These are phyloP conservation scores for Drosophila fulvimacula DNA, from an alignment of 2,888 invertebrate genomes.

Conservation along the genomic window DNA sequence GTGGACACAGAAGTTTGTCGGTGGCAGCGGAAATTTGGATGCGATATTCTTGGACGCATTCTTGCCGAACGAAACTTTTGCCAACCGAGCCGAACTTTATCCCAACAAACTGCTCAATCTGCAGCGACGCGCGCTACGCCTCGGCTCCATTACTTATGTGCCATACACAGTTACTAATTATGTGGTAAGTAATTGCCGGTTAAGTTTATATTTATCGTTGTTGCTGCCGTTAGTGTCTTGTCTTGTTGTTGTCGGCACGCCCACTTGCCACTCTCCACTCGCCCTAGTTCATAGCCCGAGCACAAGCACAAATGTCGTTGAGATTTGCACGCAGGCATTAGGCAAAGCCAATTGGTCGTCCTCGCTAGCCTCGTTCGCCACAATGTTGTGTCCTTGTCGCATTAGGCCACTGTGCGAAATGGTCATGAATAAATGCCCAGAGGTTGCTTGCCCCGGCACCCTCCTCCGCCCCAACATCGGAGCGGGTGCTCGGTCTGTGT, in stretches of 20 bases:
- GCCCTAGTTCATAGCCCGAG: neutral
- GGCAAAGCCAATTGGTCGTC: conserved; percentile 75
- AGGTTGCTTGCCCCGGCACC: conserved; percentile 31
- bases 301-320: conserved; percentile 62
- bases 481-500: conserved; percentile 17
- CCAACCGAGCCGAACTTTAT: conserved; percentile 79
- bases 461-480: neutral
- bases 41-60: conserved; percentile 81
- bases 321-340: conserved; percentile 77
- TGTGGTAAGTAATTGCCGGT: conserved; percentile 83
- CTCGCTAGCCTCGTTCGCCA: conserved; percentile 38
- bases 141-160: conserved; percentile 83
- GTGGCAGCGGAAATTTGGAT: conserved; percentile 81
- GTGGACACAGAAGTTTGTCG: conserved; percentile 84
- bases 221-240: conserved; percentile 25
- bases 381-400: conserved; percentile 48
- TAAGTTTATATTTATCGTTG: conserved; percentile 81
- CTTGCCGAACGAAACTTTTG: conserved; percentile 81
- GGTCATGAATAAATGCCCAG: conserved; percentile 74
- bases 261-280: conserved; percentile 15
- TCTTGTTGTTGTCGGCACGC: conserved; percentile 46
- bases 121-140: conserved; percentile 76
- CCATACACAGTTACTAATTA: conserved; percentile 83
- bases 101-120: conserved; percentile 83
- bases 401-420: conserved; percentile 53